Evolutionary conservation across 2,797 vertebrate genomes (phyloP), one percentile per base, ranked within the genome.

Genomic region (Pangasius djambal): DNA sequence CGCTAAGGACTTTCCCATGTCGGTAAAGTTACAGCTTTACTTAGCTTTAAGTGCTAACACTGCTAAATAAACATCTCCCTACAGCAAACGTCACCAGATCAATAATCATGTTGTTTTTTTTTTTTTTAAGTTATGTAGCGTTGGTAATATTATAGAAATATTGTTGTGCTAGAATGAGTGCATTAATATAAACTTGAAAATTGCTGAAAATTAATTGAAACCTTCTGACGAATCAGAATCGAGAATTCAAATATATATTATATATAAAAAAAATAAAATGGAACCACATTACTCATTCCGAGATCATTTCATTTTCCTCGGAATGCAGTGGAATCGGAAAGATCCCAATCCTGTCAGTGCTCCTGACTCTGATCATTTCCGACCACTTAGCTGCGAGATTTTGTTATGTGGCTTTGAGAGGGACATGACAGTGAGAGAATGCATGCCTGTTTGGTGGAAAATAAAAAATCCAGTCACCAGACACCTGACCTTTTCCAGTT

Each of bases 401-500:
- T 94, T 91, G 90, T 89, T 93, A 89, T 92, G 93, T 91, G 94
- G 83, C 83, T 83, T 55, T 28, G 89, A 88, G 65, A 88, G 83
- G 89, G 95, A 96, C 95, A 95, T 95, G 95, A 95, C 95, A 95
- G 96, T 92, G 91, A 86, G 93, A 96, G 94, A 96, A 97, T 96
- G 95, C 96, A 94, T 94, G 95, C 94, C 95, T 96, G 95, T 97
- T 97, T 97, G 94, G 96, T 95, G 94, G 95, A 96, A 96, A 96
- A 96, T 95, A 96, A 96, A 87, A 72, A 88, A 48, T 28, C 63
- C 77, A 82, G 88, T 70, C 94, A 94, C 95, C 94, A 97, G 96
- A 97, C 96, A 96, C 95, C 94, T 97, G 96, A 97, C 96, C 96
- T 97, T 97, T 96, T 96, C 95, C 94, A 93, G 92, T 92, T 95